Percentiles rank a stretch among this genome's conserved stretches.
Conservation (phyloP, 2,113 vertebrate species). For the Pionites leucogaster region DNA sequence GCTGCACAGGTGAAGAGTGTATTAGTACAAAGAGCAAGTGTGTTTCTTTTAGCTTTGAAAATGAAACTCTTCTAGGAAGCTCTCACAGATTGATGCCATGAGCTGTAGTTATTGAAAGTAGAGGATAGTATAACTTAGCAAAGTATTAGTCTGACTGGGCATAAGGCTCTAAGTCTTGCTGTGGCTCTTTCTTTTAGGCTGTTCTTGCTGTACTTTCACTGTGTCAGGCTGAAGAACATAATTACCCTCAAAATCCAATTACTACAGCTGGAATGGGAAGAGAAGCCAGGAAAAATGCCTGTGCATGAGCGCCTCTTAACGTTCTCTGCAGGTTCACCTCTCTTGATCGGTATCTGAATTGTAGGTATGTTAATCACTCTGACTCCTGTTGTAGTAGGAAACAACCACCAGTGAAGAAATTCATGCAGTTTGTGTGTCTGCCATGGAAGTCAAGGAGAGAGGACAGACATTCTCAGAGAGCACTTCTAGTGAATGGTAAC, state of each 20-base stretch:
- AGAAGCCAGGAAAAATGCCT: not conserved
- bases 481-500: not conserved
- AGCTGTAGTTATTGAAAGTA: not conserved
- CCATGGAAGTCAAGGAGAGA: not conserved
- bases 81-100: not conserved
- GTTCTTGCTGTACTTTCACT: not conserved
- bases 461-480: not conserved
- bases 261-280: rapidly evolving
- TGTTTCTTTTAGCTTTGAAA: not conserved
- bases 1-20: not conserved
- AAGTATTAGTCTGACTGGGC: not conserved
- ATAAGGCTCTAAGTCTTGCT: not conserved
- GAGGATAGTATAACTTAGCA: not conserved
- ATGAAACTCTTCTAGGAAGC: not conserved
- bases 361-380: not conserved
- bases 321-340: not conserved
- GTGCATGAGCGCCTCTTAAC: not conserved
- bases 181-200: not conserved
- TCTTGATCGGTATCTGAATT: not conserved
- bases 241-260: not conserved
- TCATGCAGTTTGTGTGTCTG: not conserved
- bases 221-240: not conserved
- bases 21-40: not conserved
- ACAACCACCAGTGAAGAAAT: not conserved
- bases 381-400: not conserved